phyloP scores from a whole-genome alignment of 2,888 invertebrate genomes.

The Tetrapedia diversipes region DNA sequence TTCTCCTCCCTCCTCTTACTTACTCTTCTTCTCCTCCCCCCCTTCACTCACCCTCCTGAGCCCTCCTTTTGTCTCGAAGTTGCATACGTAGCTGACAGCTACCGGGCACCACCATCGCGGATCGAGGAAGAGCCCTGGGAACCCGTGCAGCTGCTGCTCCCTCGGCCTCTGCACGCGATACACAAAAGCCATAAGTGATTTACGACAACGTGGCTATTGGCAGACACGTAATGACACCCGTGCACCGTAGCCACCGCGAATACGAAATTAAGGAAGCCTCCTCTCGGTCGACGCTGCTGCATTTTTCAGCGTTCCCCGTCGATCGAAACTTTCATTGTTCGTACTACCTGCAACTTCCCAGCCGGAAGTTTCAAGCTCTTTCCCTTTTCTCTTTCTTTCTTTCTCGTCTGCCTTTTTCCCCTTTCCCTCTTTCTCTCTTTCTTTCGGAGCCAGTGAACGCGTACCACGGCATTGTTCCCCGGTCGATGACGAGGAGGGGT shows the following conservation, averaged over 20 bases:
- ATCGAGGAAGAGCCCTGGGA: conserved; percentile 64
- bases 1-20: no score
- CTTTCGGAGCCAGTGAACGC: conserved; percentile 38
- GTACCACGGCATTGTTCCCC: conserved; percentile 35
- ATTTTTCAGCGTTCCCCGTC: conserved; percentile 64
- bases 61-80: conserved; percentile 40
- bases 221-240: conserved; percentile 68
- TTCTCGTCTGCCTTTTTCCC: not conserved
- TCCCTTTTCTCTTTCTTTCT: conserved; percentile 12
- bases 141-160: conserved; percentile 68
- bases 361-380: conserved; percentile 47
- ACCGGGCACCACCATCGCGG: conserved; percentile 1
- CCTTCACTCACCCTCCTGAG: conserved; percentile 1
- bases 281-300: conserved; percentile 50
- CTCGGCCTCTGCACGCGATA: conserved; percentile 64
- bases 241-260: conserved; percentile 59
- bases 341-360: conserved; percentile 37
- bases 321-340: conserved; percentile 66
- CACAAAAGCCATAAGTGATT: conserved; percentile 71
- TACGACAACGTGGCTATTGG: conserved; percentile 69
- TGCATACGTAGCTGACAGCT: conserved; percentile 28
- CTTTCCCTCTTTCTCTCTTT: not conserved
- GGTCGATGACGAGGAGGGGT: conserved; percentile 26
- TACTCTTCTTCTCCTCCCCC: no score
- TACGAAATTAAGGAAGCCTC: conserved; percentile 63